Evolutionary conservation across 2,888 invertebrate species (phyloP), one percentile per base, ranked within the genome.

Genomic region (Mesorhabditis sp.): DNA sequence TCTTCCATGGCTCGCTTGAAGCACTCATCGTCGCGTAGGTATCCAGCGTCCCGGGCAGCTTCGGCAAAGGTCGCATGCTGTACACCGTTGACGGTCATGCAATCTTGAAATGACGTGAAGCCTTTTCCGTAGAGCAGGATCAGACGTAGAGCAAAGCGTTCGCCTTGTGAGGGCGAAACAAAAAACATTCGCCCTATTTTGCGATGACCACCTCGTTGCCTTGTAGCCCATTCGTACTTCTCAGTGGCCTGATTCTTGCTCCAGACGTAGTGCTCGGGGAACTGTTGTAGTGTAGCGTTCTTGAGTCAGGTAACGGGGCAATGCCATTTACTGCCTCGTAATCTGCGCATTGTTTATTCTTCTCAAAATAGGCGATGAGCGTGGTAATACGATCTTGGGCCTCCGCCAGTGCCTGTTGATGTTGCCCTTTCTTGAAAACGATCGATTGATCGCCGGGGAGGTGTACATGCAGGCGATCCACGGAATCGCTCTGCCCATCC

Each of bases 21-120:
- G 10, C 72, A 50, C 4, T 67, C 58, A 45, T 75, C 76, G n/a
- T 68, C 69, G 3, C 62, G 13, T n/a, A 77, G 43, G 4, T 75
- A 62, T 5, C 70, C 77, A 13, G 43, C 7, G 2, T 64, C 74
- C 45, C 43, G 45, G 6, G 70, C 69, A 43, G 76, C 72, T 7
- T 68, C 61, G 10, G 67, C 45, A 42, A 69, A 76, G 7, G 74
- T 76, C 4, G 45, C 66, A 63, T 72, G 67, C 4, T 69, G 61
- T 44, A 58, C 68, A n/a, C 62, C 62, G 15, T n/a, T 58, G 41
- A 83, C 75, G n/a, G 78, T 85, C 50, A 70, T 65, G 4, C 84
- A 44, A 45, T 77, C 70, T 45, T 76, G 72, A 64, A 74, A 84
- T 15, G 70, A 67, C 41, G 58, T 70, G 4, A 78, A 67, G 28